phyloP scores from a whole-genome alignment of 2,797 vertebrate species.

The Prionace glauca region DNA sequence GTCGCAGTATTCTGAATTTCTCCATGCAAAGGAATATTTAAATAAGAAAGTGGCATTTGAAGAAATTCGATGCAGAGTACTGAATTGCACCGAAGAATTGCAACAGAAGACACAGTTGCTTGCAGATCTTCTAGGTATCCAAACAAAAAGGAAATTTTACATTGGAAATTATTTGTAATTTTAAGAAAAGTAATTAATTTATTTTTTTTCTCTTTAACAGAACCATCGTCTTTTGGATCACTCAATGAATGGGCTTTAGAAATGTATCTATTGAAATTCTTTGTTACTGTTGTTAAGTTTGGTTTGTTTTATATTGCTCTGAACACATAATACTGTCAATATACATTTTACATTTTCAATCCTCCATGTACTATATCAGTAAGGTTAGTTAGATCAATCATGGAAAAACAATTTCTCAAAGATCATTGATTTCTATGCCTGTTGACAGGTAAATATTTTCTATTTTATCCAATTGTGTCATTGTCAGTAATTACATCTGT shows the following conservation, averaged over 20 bases:
- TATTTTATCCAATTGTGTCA: background rate
- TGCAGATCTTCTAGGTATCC: constrained; percentile 54
- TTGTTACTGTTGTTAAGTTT: background rate
- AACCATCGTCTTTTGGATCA: constrained; percentile 56
- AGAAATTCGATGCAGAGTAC: constrained; percentile 53
- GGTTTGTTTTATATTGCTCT: background rate
- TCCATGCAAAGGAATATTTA: constrained; percentile 54
- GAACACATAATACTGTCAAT: background rate
- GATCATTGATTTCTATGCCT: background rate
- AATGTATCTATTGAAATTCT: constrained; percentile 58
- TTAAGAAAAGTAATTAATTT: constrained; percentile 33
- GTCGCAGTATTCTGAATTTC: constrained; percentile 53
- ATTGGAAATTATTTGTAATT: background rate
- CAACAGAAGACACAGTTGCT: constrained; percentile 50
- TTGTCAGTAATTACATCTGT: background rate
- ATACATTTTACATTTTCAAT: background rate
- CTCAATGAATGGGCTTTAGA: constrained; percentile 55
- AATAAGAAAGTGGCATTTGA: constrained; percentile 57
- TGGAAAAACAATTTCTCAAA: background rate
- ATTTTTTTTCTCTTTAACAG: constrained; percentile 55
- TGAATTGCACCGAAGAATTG: constrained; percentile 50
- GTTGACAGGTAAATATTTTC: background rate
- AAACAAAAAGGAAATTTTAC: background rate
- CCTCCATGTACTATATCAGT: background rate
- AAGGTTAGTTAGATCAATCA: background rate